These are phyloP conservation scores for Peromyscus leucopus DNA, from an alignment of 2,113 vertebrate genomes.

Conservation along the genomic window DNA sequence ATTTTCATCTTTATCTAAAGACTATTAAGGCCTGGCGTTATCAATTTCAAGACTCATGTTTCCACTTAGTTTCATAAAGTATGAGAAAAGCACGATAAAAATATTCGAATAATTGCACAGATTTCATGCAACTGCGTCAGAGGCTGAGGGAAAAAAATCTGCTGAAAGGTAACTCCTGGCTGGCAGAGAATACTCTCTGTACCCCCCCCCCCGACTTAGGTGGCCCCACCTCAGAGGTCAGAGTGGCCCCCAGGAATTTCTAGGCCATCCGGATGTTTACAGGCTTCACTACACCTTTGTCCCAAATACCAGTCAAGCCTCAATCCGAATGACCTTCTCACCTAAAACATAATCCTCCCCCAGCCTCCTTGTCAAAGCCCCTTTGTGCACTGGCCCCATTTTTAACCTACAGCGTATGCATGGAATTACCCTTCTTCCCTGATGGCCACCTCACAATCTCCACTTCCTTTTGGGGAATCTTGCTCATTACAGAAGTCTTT, in stretches of 20 bases:
- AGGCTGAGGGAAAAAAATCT: neutral
- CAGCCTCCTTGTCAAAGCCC: neutral
- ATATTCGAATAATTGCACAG: neutral
- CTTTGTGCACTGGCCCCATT: neutral
- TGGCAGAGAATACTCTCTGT: neutral
- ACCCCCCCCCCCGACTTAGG: neutral
- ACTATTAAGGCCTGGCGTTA: neutral
- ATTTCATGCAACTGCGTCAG: neutral
- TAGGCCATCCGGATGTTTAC: neutral
- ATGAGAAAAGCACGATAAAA: conserved; percentile 1
- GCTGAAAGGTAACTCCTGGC: rapidly evolving
- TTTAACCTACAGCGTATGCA: neutral
- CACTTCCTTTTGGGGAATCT: neutral
- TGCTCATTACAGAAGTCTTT: neutral
- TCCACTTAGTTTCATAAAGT: conserved; percentile 33
- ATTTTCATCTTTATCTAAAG: conserved; percentile 50
- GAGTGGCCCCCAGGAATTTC: neutral
- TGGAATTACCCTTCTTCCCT: neutral
- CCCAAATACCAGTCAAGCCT: neutral
- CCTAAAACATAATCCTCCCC: neutral
- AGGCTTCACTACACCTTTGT: neutral
- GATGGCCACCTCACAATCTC: neutral
- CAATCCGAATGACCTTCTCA: neutral
- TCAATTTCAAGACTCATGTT: conserved; percentile 30
- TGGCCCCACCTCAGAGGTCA: neutral